A percentile compares a stretch with the other conserved stretches of the same genome.
These are phyloP conservation scores for Myrmecophaga tridactyla DNA, from an alignment of 2,113 vertebrate species.

Conservation along the genomic window DNA sequence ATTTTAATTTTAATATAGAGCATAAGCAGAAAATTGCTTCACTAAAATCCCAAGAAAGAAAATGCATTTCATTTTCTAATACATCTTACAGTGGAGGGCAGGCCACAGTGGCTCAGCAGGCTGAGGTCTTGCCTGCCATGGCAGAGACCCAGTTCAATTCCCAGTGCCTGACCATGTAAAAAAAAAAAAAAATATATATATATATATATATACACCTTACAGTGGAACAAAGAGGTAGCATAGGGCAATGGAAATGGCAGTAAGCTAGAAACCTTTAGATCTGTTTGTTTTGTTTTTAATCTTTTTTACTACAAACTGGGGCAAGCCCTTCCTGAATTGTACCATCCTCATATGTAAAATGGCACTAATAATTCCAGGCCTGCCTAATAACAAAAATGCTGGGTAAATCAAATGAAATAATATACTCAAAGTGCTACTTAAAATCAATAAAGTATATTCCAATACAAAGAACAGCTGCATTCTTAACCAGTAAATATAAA, in stretches of 20 bases:
- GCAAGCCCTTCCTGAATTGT: background rate
- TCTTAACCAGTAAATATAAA: background rate
- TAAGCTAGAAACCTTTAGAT: background rate
- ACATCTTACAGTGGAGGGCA: background rate
- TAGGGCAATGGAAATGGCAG: background rate
- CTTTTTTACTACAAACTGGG: background rate
- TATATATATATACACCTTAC: background rate
- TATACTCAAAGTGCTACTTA: slow-evolving; percentile 12
- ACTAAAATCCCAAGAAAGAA: background rate
- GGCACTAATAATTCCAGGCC: background rate
- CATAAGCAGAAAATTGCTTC: background rate
- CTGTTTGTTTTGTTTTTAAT: background rate
- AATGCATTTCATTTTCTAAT: background rate
- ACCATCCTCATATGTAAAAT: background rate
- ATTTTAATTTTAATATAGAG: background rate
- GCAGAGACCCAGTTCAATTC: no score
- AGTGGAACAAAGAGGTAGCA: background rate
- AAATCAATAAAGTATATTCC: background rate
- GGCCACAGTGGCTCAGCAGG: no score
- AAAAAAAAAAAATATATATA: no score
- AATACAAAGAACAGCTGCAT: background rate
- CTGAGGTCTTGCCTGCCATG: no score
- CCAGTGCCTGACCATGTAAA: no score
- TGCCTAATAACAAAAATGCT: background rate
- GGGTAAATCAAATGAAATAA: slow-evolving; percentile 21